Evolutionary conservation across 2,888 invertebrate species (phyloP).

Genomic region (Diabrotica balteata): DNA sequence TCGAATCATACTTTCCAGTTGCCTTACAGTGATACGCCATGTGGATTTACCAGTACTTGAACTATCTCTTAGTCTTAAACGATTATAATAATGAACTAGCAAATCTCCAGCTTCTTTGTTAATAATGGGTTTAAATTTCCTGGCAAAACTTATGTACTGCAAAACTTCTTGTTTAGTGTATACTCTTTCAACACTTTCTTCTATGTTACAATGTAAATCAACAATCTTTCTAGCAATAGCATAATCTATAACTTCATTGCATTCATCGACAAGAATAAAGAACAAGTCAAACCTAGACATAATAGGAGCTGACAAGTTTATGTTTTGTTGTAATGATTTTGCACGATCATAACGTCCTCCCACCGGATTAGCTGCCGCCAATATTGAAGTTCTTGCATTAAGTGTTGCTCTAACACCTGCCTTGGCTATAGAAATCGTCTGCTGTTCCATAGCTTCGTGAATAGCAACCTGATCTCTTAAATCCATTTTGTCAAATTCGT

Average conservation of each 20-base stretch:
- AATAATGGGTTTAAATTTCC: constrained; percentile 91
- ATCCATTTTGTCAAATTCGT: constrained; percentile 99
- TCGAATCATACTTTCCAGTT: constrained; percentile 94
- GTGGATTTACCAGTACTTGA: constrained; percentile 68
- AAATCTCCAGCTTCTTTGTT: constrained; percentile 82
- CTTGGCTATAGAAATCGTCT: constrained; percentile 98
- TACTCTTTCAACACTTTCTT: constrained; percentile 77
- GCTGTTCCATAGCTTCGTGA: constrained; percentile 99
- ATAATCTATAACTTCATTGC: constrained; percentile 93
- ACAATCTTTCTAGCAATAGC: constrained; percentile 96
- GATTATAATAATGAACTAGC: constrained; percentile 84
- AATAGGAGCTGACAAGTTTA: constrained; percentile 91
- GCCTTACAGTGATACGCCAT: constrained; percentile 97
- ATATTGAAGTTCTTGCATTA: constrained; percentile 95
- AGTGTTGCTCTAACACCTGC: constrained; percentile 94
- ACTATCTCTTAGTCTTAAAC: constrained; percentile 84
- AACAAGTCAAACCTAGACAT: constrained; percentile 99
- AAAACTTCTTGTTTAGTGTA: constrained; percentile 91
- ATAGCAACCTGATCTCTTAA: constrained; percentile 95
- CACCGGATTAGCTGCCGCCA: constrained; percentile 98
- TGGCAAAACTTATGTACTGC: constrained; percentile 95
- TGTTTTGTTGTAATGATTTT: constrained; percentile 93
- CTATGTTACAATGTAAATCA: constrained; percentile 88
- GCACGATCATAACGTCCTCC: constrained; percentile 91
- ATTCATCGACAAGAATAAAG: constrained; percentile 97